phyloP scores from a whole-genome alignment of 1,140 invertebrate genomes.

The Chironomus striatipennis region DNA sequence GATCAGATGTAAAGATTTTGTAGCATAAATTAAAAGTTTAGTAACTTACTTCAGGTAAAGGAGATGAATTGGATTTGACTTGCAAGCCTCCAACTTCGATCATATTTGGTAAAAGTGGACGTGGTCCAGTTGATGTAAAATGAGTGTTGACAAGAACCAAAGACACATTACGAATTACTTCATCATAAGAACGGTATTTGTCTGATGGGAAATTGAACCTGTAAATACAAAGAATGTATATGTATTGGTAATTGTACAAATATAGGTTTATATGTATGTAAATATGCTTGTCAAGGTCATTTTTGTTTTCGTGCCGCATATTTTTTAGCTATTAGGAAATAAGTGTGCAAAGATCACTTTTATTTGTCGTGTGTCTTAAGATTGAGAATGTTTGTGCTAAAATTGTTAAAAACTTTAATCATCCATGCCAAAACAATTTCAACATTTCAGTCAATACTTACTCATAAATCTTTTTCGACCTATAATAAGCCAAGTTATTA shows the following conservation, averaged over 20 bases:
- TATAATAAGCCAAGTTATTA: background rate
- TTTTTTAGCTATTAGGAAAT: too few species aligned
- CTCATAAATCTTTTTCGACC: background rate
- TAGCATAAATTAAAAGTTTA: too few species aligned
- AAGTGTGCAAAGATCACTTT: too few species aligned
- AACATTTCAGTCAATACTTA: too few species aligned
- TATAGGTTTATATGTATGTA: background rate
- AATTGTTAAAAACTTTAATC: too few species aligned
- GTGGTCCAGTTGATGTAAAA: constrained; percentile 39
- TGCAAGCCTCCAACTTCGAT: constrained; percentile 45
- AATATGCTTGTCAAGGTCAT: background rate
- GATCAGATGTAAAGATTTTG: constrained; percentile 10
- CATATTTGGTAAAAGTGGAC: constrained; percentile 40
- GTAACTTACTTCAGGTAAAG: constrained; percentile 36
- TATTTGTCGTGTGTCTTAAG: too few species aligned
- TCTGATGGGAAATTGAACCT: background rate
- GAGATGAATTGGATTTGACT: constrained; percentile 28
- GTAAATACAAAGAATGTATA: background rate
- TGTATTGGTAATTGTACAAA: background rate
- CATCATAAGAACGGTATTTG: constrained; percentile 2
- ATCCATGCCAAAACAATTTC: too few species aligned
- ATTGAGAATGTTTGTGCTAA: too few species aligned
- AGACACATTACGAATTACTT: constrained; percentile 33
- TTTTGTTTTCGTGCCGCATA: background rate
- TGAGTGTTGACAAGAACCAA: constrained; percentile 45